Conservation (phyloP, 2,113 vertebrate species). For the Dromiciops gliroides region DNA sequence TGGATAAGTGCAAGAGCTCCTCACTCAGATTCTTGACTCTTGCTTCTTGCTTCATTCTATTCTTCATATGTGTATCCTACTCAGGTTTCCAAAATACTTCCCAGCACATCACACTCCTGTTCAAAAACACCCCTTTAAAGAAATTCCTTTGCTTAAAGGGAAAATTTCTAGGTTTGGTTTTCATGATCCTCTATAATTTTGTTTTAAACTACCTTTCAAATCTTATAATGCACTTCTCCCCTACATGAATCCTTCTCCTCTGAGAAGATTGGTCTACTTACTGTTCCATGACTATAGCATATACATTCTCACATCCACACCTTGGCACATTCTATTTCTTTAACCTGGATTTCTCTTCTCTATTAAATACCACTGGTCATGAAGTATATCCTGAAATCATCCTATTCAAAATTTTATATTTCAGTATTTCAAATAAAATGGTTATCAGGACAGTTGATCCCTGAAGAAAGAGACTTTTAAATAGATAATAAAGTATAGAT, state of each 20-base stretch:
- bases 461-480: not conserved
- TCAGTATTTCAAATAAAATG: not conserved
- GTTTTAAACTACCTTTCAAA: not conserved
- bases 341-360: not conserved
- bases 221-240: not conserved
- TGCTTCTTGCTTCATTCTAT: not conserved
- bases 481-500: not conserved
- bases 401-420: not conserved
- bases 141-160: not conserved
- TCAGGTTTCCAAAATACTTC: not conserved
- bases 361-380: not conserved
- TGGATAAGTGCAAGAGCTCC: not conserved
- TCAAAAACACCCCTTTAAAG: not conserved
- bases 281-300: not conserved
- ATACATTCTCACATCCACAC: not conserved
- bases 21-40: not conserved
- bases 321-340: not conserved
- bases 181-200: not conserved
- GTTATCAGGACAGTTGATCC: not conserved
- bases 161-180: not conserved
- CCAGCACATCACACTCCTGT: not conserved
- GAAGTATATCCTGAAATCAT: not conserved
- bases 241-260: not conserved
- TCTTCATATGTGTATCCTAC: not conserved
- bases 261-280: not conserved